Percentiles rank a stretch among this genome's conserved stretches.
These are phyloP conservation scores for Junonia oenone DNA, from an alignment of 2,888 invertebrate species.

Conservation along the genomic window DNA sequence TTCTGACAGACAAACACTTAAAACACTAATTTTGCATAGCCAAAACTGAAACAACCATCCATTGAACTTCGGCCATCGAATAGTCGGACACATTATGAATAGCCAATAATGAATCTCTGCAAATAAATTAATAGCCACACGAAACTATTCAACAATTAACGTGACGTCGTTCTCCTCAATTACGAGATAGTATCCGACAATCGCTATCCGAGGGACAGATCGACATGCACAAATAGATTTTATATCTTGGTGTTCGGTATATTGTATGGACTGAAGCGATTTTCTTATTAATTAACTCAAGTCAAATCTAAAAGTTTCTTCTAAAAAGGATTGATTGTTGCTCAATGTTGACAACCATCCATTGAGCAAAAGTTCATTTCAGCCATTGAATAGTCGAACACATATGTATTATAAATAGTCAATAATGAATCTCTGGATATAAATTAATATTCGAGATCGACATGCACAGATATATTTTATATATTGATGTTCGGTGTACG, in stretches of 20 bases:
- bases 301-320: no score
- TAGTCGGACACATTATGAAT: neutral
- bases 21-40: no score
- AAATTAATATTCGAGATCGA: slow-evolving; percentile 44
- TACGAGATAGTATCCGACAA: slow-evolving; percentile 49
- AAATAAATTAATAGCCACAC: slow-evolving; percentile 30
- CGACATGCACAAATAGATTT: slow-evolving; percentile 62
- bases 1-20: no score
- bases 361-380: no score
- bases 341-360: no score
- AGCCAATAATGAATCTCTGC: neutral
- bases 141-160: slow-evolving; percentile 37
- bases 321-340: no score
- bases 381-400: neutral
- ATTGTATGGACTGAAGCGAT: slow-evolving; percentile 23
- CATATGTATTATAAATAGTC: neutral
- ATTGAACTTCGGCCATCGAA: neutral
- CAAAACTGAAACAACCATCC: neutral
- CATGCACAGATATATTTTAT: slow-evolving; percentile 59
- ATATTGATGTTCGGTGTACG: slow-evolving; percentile 32
- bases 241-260: slow-evolving; percentile 34
- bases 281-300: neutral
- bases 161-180: slow-evolving; percentile 40
- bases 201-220: slow-evolving; percentile 44
- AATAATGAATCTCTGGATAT: slow-evolving; percentile 6